Conservation (phyloP, 2,797 vertebrate genomes). For the Pogoniulus pusillus region DNA sequence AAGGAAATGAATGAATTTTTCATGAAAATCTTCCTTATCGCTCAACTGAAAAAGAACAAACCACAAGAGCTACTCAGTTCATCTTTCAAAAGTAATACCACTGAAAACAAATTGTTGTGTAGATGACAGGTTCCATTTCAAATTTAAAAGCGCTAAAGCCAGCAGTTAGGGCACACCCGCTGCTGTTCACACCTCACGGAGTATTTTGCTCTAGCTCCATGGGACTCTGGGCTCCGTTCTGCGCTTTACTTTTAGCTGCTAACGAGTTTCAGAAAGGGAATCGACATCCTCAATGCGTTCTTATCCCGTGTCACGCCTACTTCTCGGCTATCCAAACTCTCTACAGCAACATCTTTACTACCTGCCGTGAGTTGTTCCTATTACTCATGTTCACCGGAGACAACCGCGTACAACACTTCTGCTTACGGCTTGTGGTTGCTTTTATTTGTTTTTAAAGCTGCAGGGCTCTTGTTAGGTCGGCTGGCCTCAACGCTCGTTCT, state of each 20-base stretch:
- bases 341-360: neutral
- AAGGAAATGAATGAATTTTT: conserved; percentile 88
- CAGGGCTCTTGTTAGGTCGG: neutral
- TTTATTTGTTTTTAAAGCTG: neutral
- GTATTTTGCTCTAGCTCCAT: neutral
- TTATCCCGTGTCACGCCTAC: neutral
- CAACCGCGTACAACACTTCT: rapidly evolving
- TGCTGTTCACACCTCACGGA: no score
- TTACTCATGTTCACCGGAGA: neutral
- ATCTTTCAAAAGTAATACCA: neutral
- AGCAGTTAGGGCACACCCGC: neutral
- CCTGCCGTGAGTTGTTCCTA: neutral
- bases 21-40: conserved; percentile 85
- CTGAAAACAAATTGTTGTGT: neutral
- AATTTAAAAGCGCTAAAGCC: neutral
- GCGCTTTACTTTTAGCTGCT: neutral
- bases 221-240: neutral
- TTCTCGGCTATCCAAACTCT: neutral
- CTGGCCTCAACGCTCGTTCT: rapidly evolving
- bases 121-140: neutral
- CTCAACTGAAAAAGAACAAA: conserved; percentile 77
- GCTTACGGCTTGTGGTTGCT: rapidly evolving
- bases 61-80: neutral
- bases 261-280: neutral
- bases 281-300: neutral